Evolutionary conservation across 2,888 invertebrate genomes (phyloP).

Genomic region (Myopa tessellatipennis): DNA sequence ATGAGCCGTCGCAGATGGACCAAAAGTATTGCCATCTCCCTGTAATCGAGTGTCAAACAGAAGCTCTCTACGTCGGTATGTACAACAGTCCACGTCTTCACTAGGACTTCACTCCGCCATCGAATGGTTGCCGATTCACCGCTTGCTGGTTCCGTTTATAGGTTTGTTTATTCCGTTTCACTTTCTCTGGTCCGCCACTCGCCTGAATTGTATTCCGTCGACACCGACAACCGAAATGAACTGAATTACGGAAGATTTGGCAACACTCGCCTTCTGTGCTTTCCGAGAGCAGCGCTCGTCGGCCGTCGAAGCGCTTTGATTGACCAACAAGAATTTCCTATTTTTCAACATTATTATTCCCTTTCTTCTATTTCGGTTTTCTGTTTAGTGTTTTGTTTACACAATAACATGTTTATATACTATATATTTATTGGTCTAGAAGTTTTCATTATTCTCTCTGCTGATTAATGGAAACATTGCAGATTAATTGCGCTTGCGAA

Average conservation of each 20-base stretch:
- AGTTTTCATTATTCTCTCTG: no score
- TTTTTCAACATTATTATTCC: background rate
- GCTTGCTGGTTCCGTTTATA: background rate
- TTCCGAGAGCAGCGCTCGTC: background rate
- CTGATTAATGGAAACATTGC: no score
- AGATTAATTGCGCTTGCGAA: no score
- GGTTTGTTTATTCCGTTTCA: slow-evolving; percentile 4
- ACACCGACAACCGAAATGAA: slow-evolving; percentile 47
- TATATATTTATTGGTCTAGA: no score
- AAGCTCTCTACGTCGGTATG: background rate
- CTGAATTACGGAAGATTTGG: slow-evolving; percentile 51
- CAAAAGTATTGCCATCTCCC: slow-evolving; percentile 62
- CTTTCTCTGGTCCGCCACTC: background rate
- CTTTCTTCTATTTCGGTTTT: no score
- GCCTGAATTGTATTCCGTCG: background rate
- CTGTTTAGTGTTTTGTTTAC: no score
- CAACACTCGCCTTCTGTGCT: slow-evolving; percentile 45
- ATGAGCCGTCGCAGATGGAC: slow-evolving; percentile 66
- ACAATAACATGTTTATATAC: no score
- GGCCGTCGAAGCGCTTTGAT: background rate
- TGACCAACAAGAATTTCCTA: background rate
- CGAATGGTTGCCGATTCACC: background rate
- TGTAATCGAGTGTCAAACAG: background rate
- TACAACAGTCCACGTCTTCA: background rate
- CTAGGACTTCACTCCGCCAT: background rate